A percentile compares a stretch with the other conserved stretches of the same genome.
These are phyloP conservation scores for Hyperoodon ampullatus DNA, from an alignment of 2,113 vertebrate species.

Conservation along the genomic window DNA sequence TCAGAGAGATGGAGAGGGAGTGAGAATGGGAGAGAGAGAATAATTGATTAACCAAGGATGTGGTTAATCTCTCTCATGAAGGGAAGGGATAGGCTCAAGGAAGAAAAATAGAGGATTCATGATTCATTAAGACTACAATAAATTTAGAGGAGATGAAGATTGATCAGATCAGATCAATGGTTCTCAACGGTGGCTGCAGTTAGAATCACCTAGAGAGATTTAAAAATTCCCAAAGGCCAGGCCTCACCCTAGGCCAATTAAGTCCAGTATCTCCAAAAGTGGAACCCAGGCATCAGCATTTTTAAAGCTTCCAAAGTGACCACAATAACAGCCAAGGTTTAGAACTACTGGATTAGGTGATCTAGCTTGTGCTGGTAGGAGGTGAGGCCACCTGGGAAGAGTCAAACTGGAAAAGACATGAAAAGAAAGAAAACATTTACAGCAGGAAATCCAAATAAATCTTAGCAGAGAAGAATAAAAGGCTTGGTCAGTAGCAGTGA, in stretches of 20 bases:
- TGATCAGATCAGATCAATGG: neutral
- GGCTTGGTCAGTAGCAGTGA: neutral
- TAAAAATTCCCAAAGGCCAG: neutral
- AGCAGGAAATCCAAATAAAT: neutral
- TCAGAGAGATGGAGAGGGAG: neutral
- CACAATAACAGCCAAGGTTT: neutral
- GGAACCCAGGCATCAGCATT: neutral
- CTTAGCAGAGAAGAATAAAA: neutral
- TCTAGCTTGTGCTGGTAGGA: neutral
- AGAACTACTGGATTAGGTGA: neutral
- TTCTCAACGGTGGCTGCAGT: neutral
- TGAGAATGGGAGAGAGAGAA: no score
- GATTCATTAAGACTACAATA: neutral
- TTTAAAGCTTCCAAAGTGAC: neutral
- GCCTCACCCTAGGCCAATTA: neutral
- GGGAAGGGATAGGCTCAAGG: neutral
- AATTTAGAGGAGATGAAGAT: neutral
- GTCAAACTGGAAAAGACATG: neutral
- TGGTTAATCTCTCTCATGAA: neutral
- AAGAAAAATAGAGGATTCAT: neutral
- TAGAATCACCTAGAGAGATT: neutral
- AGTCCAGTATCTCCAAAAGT: neutral
- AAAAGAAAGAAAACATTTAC: neutral
- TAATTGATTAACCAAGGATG: neutral
- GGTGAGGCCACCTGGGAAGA: neutral